Base-by-base conservation (phyloP, 2,797 vertebrate species). In the Phoeniculus purpureus region DNA sequence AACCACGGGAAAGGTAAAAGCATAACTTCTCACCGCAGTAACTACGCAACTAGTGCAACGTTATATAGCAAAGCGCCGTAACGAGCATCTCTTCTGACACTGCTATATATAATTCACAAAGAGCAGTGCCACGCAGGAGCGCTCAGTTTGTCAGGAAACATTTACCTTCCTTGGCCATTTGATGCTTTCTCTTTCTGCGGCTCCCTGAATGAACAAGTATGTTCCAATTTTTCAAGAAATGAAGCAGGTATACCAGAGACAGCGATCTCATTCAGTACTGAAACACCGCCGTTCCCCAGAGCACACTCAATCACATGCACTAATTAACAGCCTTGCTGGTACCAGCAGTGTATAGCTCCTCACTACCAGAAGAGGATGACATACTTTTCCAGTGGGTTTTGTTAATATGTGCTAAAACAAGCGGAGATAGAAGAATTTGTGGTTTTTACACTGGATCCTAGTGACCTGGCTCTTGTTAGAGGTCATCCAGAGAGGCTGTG, bases 251-350 rank as follows among this genome's bases (percentile, higher is more conserved):
- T 52, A 51, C 10, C 20, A 89, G 59, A 85, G 84, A 81, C 60
- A 81, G 65, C 68, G 87, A 92, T 85, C 79, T 83, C 90, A 87
- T 91, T 92, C 90, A 82, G 81, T 43, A 32, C 59, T 71, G 90
- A 77, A 86, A 80, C 73, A 85, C 0, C 2, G 86, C 20, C 0
- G 0, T 23, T 94, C 91, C 94, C 94, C 72, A 87, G 92, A 95
- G 94, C 87, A 78, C 70, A 40, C 56, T 95, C 86, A 34, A 95
- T 95, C 95, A 94, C 88, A 88, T 8, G 84, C 94, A 89, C 93
- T 93, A 93, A 96, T 95, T 95, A 96, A 95, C 91, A 91, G 91
- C 79, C 74, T 88, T 77, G 72, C 91, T 90, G 75, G 52, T 93
- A 94, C 85, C 85, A 89, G 80, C 91, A 88, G 75, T 25, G 3